Evolutionary conservation across 2,113 vertebrate species (phyloP), one percentile per base, ranked within the genome.

Genomic region (Sigmodon hispidus): DNA sequence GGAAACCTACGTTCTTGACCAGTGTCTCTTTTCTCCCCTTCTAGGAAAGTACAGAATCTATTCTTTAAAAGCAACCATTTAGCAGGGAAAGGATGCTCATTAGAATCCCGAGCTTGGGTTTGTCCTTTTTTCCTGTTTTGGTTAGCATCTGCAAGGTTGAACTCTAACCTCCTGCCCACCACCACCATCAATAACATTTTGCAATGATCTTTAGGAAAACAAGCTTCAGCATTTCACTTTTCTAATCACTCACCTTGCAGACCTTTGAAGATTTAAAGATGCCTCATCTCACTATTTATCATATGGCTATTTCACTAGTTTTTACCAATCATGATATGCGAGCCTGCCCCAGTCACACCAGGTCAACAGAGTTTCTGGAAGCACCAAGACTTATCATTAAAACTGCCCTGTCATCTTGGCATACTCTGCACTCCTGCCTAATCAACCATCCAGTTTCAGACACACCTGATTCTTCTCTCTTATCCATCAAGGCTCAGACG

Each of bases 181-280:
- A 80, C 34, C 73, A 52, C 34, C 50, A 52, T 19, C 50, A 80
- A n/a, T 57, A 57, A 89, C 79, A 45, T 77, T 76, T 34, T 80
- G 77, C 81, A 95, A 81, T 6, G 7, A 15, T 87, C 75, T 72
- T 59, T 29, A 48, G 1, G 13, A 45, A 24, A 95, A 88, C n/a
- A 76, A 7, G 40, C 50, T 69, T 72, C 13, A 83, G 19, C 67
- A 61, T 24, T 73, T 43, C 34, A 40, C 7, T 92, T 65, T 52
- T 92, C 21, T 72, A n/a, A 29, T 13, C 73, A 69, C 12, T n/a
- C 81, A 87, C 34, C 69, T 59, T 90, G 31, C 16, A 90, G 6
- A 61, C 61, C 36, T 84, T 77, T 83, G 61, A 61, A 75, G 19
- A 94, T 70, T 92, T 92, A 92, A 92, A 76, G 48, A 50, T 73